Evolutionary conservation across 2,888 invertebrate genomes (phyloP), one percentile per base, ranked within the genome.

Genomic region (Nebria salina): DNA sequence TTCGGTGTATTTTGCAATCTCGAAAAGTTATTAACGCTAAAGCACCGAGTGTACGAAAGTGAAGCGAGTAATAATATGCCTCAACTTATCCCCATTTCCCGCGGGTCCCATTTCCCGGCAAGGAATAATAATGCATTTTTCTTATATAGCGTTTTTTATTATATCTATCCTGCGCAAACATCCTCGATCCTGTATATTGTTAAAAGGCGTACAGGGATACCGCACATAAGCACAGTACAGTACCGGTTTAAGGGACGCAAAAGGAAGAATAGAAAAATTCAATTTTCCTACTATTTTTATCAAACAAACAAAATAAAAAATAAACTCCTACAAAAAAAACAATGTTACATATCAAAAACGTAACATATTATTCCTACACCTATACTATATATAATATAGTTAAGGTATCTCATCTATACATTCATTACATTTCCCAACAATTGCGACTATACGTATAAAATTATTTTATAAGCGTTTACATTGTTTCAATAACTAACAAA

Each of bases 101-200:
- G 70, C 25, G 88, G 87, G 89, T 84, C 84, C 87, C 88, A 88
- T 89, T 89, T 5, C 86, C 86, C 84, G 83, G 85, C 86, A 86
- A 87, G 87, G 86, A 89, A 88, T 89, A 87, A 89, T 89, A 89
- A 89, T 89, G 89, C 89, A 87, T 89, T 89, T 89, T 89, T 89
- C 89, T 89, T 89, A 89, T 89, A 89, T 87, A 88, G 87, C 86
- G 86, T 87, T 88, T 88, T 88, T 89, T 88, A 88, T 88, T 89
- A 88, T 87, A 87, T 88, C 88, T 88, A 88, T 88, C 87, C 88
- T 43, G 85, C 85, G 86, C 86, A 87, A 87, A 88, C 87, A 87
- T 86, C 87, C 87, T 87, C 88, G 88, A 89, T 89, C 87, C 88
- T 85, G 86, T 85, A 87, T 88, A 88, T 88, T 86, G 88, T 86